Percentiles rank a stretch among this genome's conserved stretches.
phyloP scores from a whole-genome alignment of 2,888 invertebrate genomes.

The Coelinius sp. region DNA sequence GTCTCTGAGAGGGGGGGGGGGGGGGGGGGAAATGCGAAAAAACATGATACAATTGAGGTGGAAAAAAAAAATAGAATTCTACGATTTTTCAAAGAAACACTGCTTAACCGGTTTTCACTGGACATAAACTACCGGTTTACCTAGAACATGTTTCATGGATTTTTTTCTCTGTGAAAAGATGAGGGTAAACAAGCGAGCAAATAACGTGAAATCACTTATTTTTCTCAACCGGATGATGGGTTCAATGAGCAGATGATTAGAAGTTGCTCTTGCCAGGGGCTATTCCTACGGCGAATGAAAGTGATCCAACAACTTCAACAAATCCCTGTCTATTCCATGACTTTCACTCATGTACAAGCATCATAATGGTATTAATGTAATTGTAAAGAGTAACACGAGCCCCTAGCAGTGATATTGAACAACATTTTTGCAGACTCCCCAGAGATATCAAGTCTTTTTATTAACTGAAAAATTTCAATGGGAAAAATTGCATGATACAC shows the following conservation, averaged over 20 bases:
- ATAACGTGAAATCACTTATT: not conserved
- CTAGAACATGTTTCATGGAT: not conserved
- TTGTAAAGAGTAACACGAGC: no score
- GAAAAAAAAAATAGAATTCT: not conserved
- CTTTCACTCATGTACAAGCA: not conserved
- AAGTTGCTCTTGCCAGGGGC: not conserved
- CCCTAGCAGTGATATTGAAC: not conserved
- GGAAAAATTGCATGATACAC: conserved; percentile 4
- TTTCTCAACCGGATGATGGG: not conserved
- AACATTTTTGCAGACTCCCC: not conserved
- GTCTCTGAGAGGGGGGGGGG: not conserved
- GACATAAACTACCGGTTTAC: not conserved
- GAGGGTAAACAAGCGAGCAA: not conserved
- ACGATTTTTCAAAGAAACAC: conserved; percentile 13
- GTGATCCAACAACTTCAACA: not conserved
- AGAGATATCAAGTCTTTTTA: not conserved
- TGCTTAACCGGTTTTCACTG: conserved; percentile 17
- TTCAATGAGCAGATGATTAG: not conserved
- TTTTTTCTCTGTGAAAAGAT: not conserved
- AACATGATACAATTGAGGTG: not conserved
- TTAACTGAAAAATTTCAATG: not conserved
- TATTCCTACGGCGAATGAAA: conserved; percentile 6
- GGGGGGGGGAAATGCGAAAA: not conserved
- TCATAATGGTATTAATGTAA: no score
- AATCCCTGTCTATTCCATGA: conserved; percentile 9